Base-by-base conservation (phyloP, 2,113 vertebrate species). In the Eudyptes chrysolophus region DNA sequence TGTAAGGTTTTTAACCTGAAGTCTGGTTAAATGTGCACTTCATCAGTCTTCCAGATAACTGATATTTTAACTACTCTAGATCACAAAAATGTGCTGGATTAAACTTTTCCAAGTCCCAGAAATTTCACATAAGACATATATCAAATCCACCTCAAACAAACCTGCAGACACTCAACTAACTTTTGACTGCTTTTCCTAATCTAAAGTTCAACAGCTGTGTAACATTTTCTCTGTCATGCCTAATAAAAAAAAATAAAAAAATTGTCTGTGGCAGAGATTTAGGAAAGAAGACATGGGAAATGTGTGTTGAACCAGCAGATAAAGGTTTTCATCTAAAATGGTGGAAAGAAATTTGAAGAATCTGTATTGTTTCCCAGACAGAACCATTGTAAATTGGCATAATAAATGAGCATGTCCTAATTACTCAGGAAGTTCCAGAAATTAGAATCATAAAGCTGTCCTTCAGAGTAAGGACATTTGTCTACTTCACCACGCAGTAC, bases 331-430 rank as follows among this genome's bases (percentile, higher is more conserved):
- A 49, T 34, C 42, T 83, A 55, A 97, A 89, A 93, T 1, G 10
- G 84, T 92, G 85, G 83, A 97, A 95, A 93, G 88, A 75, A 93
- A 94, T 94, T 55, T 96, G 48, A 96, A 62, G 82, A 96, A 92
- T 88, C 34, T 3, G 3, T 60, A 94, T 84, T 95, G 87, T 93
- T 92, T 87, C 68, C 85, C 48, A 61, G 88, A 82, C 20, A 79
- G 30, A 95, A 75, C 16, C 69, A 49, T 84, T 64, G 61, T 60
- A 96, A 95, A 94, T 94, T 89, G 84, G 74, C 87, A 81, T 90
- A 95, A 94, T 87, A 94, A 91, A 93, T 78, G 52, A 95, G 62
- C 78, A 72, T 30, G 87, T 82, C 84, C 86, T 96, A 94, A 95
- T 96, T 97, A 92, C 61, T 94, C 89, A 60, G 65, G 80, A 93